A percentile compares a stretch with the other conserved stretches of the same genome.
These are phyloP conservation scores for Drosophila kanekoi DNA, from an alignment of 2,888 invertebrate genomes.

Conservation along the genomic window DNA sequence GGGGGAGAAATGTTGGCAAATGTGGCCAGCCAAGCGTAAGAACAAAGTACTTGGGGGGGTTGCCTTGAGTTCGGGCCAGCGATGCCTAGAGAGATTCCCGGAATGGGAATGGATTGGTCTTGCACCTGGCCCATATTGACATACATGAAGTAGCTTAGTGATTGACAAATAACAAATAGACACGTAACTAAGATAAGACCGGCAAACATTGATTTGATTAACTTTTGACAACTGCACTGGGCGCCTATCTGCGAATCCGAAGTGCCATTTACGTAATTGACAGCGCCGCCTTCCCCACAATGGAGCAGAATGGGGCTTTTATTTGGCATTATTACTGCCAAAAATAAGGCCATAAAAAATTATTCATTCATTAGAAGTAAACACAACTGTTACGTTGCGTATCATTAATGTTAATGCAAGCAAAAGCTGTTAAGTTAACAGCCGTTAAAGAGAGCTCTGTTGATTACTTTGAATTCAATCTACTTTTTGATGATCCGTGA, in stretches of 20 bases:
- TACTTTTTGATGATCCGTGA: too few relatives aligned
- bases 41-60: conserved; percentile 55
- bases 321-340: neutral
- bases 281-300: conserved; percentile 11
- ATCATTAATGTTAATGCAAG: neutral
- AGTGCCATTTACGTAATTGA: conserved; percentile 50
- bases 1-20: conserved; percentile 22
- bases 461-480: neutral
- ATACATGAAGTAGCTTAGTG: conserved; percentile 70
- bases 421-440: neutral
- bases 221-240: conserved; percentile 65
- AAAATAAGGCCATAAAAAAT: neutral
- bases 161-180: conserved; percentile 77
- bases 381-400: neutral
- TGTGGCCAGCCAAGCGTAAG: conserved; percentile 70
- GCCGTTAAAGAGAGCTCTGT: neutral
- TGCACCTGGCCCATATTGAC: conserved; percentile 44
- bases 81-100: conserved; percentile 4
- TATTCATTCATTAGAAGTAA: neutral
- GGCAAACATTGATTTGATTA: conserved; percentile 74
- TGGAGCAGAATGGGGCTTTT: neutral
- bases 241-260: conserved; percentile 19
- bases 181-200: conserved; percentile 66
- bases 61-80: neutral
- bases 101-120: conserved; percentile 1